phyloP scores from a whole-genome alignment of 2,888 invertebrate genomes.

The Chrysopilus asiliformis region DNA sequence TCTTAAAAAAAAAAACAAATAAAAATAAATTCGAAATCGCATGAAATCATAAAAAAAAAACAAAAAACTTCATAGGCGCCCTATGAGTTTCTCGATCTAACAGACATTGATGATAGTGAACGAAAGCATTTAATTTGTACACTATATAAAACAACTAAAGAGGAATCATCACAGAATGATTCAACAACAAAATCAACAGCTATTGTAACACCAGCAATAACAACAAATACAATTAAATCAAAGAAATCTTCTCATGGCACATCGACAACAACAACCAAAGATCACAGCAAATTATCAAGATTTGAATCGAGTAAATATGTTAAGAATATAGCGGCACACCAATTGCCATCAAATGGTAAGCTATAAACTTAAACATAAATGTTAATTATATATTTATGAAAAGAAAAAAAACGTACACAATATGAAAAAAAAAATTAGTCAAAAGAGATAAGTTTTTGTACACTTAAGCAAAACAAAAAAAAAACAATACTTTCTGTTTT shows the following conservation, averaged over 20 bases:
- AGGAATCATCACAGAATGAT: constrained; percentile 9
- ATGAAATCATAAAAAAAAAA: constrained; percentile 1
- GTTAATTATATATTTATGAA: background rate
- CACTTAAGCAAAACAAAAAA: too few species aligned
- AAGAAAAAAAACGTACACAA: background rate
- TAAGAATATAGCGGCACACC: constrained; percentile 12
- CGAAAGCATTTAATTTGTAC: constrained; percentile 48
- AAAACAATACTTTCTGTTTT: too few species aligned
- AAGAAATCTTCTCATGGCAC: constrained; percentile 7
- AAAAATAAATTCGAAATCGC: background rate
- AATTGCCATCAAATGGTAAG: constrained; percentile 10
- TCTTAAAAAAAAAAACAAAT: background rate
- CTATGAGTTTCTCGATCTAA: constrained; percentile 62
- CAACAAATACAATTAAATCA: background rate
- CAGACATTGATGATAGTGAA: constrained; percentile 56
- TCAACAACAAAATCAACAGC: constrained; percentile 6
- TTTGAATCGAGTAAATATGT: constrained; percentile 11
- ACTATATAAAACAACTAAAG: constrained; percentile 31
- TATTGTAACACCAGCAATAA: constrained; percentile 4
- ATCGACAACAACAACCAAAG: constrained; percentile 6
- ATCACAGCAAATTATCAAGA: constrained; percentile 8
- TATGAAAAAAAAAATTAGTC: background rate
- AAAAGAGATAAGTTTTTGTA: background rate
- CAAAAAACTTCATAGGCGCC: constrained; percentile 29
- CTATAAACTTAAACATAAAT: constrained; percentile 2